Base-by-base conservation (phyloP, 2,797 vertebrate genomes). In the Eurystomus glaucurus region DNA sequence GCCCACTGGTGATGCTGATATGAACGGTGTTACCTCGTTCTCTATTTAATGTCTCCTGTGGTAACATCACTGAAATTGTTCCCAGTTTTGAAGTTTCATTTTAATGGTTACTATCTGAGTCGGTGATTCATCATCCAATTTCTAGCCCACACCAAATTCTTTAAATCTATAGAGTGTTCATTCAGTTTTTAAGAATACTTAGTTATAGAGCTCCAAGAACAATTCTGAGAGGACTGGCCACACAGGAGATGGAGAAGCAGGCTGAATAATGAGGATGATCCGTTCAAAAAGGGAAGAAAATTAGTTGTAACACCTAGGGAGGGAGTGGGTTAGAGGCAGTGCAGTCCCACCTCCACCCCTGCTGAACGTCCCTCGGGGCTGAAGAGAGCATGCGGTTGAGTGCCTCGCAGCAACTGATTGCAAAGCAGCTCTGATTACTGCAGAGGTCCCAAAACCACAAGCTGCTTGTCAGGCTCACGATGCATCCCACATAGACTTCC, bases 111-210 rank as follows among this genome's bases (percentile, higher is more conserved):
- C 88, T 94, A 55, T 86, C 83, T 66, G 62, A 93, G 66, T 14
- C 92, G 61, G 22, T 94, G 95, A 95, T 88, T 96, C 94, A 94
- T 68, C 95, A 90, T 62, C 80, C 85, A 70, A 87, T 96, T 92
- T 79, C 83, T 86, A 96, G 83, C 95, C 91, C 81, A 88, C 95
- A 94, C 48, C 61, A 72, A 72, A 57, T 85, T 92, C 81, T 85
- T 90, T 51, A 71, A 61, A 80, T 46, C 82, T 94, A 13, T 25
- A 54, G 85, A 85, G 41, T 84, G 87, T 94, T 92, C 83, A 94
- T 94, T 81, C 80, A 69, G 10, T 37, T 93, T 91, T 87, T 62
- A 88, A 93, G 78, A 85, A 85, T 91, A 91, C 70, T 93, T 68
- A 71, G 66, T 93, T 81, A 68, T 1, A 88, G 76, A 43, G n/a